Evolutionary conservation across 2,113 vertebrate species (phyloP).

Genomic region (Larimichthys crocea): DNA sequence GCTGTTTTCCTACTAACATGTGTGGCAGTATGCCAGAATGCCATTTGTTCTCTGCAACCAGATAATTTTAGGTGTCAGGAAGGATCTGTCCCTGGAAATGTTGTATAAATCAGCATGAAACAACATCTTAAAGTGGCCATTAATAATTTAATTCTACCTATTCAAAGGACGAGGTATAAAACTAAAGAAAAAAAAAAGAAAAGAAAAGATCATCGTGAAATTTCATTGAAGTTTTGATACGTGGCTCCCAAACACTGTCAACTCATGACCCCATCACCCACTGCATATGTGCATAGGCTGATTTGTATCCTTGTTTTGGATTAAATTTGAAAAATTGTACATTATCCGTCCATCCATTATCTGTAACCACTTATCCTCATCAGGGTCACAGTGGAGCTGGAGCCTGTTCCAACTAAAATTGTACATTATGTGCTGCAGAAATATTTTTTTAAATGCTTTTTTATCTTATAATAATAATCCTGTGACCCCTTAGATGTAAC

Average conservation of each 20-base stretch:
- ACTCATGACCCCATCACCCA: no score
- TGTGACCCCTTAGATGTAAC: not conserved
- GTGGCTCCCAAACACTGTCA: no score
- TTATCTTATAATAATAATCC: not conserved
- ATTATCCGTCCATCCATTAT: no score
- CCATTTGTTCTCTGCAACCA: not conserved
- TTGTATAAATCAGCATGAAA: not conserved
- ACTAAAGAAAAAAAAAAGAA: not conserved
- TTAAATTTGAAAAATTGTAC: not conserved
- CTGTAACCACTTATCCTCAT: no score
- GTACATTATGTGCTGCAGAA: no score
- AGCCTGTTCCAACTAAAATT: no score
- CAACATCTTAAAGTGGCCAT: not conserved
- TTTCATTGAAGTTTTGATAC: no score
- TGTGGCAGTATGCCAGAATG: no score
- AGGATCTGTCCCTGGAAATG: not conserved
- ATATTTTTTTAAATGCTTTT: not conserved
- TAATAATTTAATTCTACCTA: not conserved
- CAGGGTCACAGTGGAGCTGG: no score
- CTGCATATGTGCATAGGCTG: no score
- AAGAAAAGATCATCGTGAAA: not conserved
- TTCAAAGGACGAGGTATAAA: not conserved
- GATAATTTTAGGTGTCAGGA: not conserved
- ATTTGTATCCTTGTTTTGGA: no score
- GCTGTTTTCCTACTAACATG: not conserved